Evolutionary conservation across 2,113 vertebrate genomes (phyloP).

Genomic region (Otis tarda): DNA sequence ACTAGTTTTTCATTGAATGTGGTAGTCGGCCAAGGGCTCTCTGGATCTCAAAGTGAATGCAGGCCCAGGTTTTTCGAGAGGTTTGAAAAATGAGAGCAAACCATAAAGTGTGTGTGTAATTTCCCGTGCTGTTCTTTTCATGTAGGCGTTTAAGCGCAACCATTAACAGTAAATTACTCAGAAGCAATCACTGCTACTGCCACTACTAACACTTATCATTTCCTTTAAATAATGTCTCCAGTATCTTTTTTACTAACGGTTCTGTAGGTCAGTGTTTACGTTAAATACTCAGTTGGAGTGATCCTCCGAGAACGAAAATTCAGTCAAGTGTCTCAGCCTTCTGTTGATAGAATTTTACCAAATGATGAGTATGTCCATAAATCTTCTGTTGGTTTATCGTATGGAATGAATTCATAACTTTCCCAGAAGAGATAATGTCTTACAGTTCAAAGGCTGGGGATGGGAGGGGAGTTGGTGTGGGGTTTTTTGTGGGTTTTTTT

Average conservation of each 20-base stretch:
- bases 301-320: background rate
- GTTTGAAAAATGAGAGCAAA: slow-evolving; percentile 8
- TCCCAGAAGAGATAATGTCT: slow-evolving; percentile 59
- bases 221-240: background rate
- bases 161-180: background rate
- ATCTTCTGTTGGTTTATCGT: slow-evolving; percentile 26
- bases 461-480: background rate
- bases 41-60: background rate
- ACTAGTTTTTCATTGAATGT: background rate
- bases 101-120: background rate
- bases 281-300: background rate
- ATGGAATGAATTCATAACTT: slow-evolving; percentile 45
- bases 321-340: background rate
- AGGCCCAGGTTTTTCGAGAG: background rate
- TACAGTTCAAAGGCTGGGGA: slow-evolving; percentile 66
- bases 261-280: background rate
- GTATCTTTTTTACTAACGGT: background rate
- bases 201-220: background rate
- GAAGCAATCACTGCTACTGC: background rate
- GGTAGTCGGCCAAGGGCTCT: background rate
- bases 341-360: slow-evolving; percentile 21
- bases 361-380: slow-evolving; percentile 29
- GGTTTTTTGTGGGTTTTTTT: background rate
- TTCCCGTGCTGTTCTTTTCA: background rate
- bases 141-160: background rate